Evolutionary conservation across 2,797 vertebrate genomes (phyloP), one percentile per base, ranked within the genome.

Genomic region (Coranthus polyacanthus): DNA sequence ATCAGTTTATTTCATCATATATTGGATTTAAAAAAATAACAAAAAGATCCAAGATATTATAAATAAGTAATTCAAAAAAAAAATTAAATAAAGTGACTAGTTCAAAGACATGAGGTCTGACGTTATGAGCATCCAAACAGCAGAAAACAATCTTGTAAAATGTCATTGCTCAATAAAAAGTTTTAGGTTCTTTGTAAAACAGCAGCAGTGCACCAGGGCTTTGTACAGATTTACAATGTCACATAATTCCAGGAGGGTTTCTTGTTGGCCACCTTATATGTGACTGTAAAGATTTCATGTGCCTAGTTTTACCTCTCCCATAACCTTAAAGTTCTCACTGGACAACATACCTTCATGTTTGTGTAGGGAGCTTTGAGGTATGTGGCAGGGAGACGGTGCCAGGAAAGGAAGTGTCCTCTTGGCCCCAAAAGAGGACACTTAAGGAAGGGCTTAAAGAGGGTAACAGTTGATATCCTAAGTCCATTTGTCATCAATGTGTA

Each of bases 191-290:
- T 55, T 75, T 80, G 72, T 53, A 16, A 75, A 61, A 49, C 58
- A 47, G 75, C 39, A 65, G 49, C 38, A 18, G 43, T 62, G 57
- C 61, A 69, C 53, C 75, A 79, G 67, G 41, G 61, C 58, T 68
- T 65, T 80, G 51, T 37, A 66, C 50, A 51, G 70, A 82, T 91
- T 90, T 85, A 79, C 79, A 82, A 79, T 82, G 75, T 81, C 81
- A 87, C 72, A 54, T 64, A 50, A 88, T 68, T 72, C 78, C 66
- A 58, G 38, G 39, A 66, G 63, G 54, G 16, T 52, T 54, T 60
- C 45, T 81, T 85, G 78, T 91, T 91, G 91, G 82, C 71, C 64
- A 69, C 62, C 63, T 78, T 72, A 79, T 84, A 74, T 61, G 50
- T 59, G 83, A 73, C 67, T 44, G 22, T 79, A 63, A 86, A 71